Conservation (phyloP, 1,140 invertebrate genomes). For the Kradibia gibbosae region DNA sequence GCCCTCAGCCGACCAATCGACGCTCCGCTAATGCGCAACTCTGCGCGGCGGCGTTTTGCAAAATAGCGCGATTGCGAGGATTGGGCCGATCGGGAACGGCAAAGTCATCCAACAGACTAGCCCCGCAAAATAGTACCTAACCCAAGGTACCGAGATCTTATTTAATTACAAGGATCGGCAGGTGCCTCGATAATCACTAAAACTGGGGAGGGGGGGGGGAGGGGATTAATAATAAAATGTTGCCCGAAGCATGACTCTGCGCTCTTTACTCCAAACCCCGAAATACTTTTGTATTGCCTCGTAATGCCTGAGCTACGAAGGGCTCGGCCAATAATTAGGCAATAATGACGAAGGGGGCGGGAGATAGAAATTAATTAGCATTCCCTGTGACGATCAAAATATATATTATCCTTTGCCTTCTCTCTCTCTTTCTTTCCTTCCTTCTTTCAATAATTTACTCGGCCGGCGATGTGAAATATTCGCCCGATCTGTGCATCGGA, state of each 20-base stretch:
- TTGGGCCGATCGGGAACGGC: not conserved
- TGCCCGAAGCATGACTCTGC: not conserved
- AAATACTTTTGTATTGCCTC: not conserved
- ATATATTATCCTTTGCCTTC: no score
- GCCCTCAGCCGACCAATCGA: not conserved
- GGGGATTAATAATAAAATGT: not conserved
- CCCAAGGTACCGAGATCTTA: not conserved
- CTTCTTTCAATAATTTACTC: no score
- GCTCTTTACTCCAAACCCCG: not conserved
- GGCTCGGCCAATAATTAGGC: not conserved
- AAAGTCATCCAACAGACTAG: not conserved
- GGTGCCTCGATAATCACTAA: slow-evolving; percentile 4
- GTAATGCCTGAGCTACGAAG: not conserved
- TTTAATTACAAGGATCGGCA: not conserved
- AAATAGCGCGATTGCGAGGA: no score
- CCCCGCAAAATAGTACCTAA: not conserved
- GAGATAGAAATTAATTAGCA: not conserved
- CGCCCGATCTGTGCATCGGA: no score
- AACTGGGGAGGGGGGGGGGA: no score
- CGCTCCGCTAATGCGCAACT: not conserved
- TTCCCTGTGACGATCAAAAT: no score
- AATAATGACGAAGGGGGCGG: no score
- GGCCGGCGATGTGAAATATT: no score
- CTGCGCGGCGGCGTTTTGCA: no score
- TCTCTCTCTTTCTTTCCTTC: no score